A percentile compares a stretch with the other conserved stretches of the same genome.
These are phyloP conservation scores for Popillia japonica DNA, from an alignment of 1,140 invertebrate species.

Conservation along the genomic window DNA sequence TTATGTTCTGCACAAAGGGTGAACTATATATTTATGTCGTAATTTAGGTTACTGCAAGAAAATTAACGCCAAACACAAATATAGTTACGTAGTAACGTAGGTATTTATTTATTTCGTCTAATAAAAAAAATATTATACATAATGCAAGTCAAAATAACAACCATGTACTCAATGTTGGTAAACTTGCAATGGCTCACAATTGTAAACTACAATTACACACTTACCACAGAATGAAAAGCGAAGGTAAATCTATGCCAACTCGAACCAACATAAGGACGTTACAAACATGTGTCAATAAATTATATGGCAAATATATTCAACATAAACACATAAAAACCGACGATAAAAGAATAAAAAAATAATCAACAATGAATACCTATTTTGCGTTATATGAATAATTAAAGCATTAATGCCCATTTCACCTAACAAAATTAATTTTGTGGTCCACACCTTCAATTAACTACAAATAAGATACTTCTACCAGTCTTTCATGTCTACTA, in stretches of 20 bases:
- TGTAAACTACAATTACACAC: too few species aligned
- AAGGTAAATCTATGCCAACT: background rate
- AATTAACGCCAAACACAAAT: too few species aligned
- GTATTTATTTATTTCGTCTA: too few species aligned
- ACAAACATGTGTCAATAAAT: conserved; percentile 1
- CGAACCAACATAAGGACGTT: background rate
- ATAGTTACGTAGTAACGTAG: too few species aligned
- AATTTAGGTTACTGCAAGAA: too few species aligned
- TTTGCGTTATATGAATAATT: background rate
- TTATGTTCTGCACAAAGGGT: too few species aligned
- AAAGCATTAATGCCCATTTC: background rate
- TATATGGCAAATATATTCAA: background rate
- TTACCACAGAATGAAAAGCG: background rate
- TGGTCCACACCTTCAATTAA: background rate
- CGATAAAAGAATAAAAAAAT: background rate
- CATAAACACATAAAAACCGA: background rate
- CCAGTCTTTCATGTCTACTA: background rate
- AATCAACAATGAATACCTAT: background rate
- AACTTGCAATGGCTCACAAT: too few species aligned
- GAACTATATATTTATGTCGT: too few species aligned
- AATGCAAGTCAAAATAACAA: too few species aligned
- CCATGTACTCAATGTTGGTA: too few species aligned
- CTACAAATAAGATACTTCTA: background rate
- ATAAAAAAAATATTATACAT: too few species aligned
- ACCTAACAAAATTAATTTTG: background rate